Percentiles rank a stretch among this genome's conserved stretches.
These are phyloP conservation scores for Sitobion miscanthi DNA, from an alignment of 1,140 invertebrate species.

Conservation along the genomic window DNA sequence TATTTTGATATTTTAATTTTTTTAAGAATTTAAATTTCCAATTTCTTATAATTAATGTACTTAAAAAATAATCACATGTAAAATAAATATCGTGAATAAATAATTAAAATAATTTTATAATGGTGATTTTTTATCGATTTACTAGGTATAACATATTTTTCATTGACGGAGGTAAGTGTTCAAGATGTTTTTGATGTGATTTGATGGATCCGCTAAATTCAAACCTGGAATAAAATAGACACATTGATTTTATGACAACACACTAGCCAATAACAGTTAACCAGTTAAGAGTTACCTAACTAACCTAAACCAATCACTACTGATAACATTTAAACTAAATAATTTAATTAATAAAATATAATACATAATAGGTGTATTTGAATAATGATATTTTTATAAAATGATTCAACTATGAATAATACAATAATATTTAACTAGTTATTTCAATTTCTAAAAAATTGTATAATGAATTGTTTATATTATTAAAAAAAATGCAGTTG, in stretches of 20 bases:
- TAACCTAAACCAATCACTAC: not conserved
- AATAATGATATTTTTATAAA: not conserved
- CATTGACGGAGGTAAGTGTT: slow-evolving; percentile 10
- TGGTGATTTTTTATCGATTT: slow-evolving; percentile 33
- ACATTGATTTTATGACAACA: not conserved
- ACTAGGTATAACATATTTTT: slow-evolving; percentile 19
- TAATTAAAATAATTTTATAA: slow-evolving; percentile 48
- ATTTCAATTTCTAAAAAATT: too few species aligned
- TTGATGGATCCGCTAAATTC: not conserved
- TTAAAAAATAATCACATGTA: slow-evolving; percentile 50
- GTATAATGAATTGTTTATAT: too few species aligned
- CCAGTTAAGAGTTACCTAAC: not conserved
- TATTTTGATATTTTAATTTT: not conserved
- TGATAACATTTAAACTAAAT: not conserved
- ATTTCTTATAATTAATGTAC: slow-evolving; percentile 27
- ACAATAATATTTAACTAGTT: not conserved
- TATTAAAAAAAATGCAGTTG: too few species aligned
- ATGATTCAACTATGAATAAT: not conserved
- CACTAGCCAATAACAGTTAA: too few species aligned
- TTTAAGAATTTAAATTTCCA: slow-evolving; percentile 43
- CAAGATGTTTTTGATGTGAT: slow-evolving; percentile 37
- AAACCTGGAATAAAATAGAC: slow-evolving; percentile 39
- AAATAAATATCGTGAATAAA: slow-evolving; percentile 53
- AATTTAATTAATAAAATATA: not conserved
- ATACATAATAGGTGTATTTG: not conserved